Evolutionary conservation across 2,888 invertebrate genomes (phyloP).

Genomic region (Cremastobaeus sp.): DNA sequence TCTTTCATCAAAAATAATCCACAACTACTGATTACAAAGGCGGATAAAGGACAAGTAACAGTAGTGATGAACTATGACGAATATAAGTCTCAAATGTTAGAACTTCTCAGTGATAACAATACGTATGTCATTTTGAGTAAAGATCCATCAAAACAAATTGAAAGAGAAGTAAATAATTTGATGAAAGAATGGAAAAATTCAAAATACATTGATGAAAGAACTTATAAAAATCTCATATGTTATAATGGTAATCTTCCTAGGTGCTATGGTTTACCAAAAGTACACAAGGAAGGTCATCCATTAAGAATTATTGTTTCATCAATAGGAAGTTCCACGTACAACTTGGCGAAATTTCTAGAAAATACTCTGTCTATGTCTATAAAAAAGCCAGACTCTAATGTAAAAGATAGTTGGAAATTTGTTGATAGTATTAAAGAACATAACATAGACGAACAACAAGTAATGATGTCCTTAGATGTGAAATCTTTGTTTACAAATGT

Average conservation of each 20-base stretch:
- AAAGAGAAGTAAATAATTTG: too few species aligned
- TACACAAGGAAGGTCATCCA: slow-evolving; percentile 9
- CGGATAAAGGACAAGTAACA: slow-evolving; percentile 23
- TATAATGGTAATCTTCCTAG: slow-evolving; percentile 19
- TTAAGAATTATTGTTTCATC: slow-evolving; percentile 10
- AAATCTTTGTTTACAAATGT: not conserved
- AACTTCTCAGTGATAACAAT: not conserved
- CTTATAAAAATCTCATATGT: slow-evolving; percentile 8
- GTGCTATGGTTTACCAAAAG: slow-evolving; percentile 23
- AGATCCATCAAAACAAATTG: not conserved
- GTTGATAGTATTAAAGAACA: not conserved
- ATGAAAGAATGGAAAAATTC: not conserved
- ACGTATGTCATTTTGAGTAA: not conserved
- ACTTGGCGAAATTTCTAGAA: not conserved
- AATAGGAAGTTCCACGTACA: slow-evolving; percentile 3
- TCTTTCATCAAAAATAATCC: not conserved
- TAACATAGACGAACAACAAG: not conserved
- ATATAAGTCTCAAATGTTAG: not conserved
- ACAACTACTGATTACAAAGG: not conserved
- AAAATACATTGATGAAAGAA: not conserved
- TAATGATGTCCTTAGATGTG: not conserved
- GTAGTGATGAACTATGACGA: slow-evolving; percentile 2
- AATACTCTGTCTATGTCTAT: not conserved
- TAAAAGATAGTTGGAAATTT: not conserved
- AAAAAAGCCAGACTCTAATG: too few species aligned